Conservation (phyloP, 2,113 vertebrate genomes). For the Psilopogon haemacephalus region DNA sequence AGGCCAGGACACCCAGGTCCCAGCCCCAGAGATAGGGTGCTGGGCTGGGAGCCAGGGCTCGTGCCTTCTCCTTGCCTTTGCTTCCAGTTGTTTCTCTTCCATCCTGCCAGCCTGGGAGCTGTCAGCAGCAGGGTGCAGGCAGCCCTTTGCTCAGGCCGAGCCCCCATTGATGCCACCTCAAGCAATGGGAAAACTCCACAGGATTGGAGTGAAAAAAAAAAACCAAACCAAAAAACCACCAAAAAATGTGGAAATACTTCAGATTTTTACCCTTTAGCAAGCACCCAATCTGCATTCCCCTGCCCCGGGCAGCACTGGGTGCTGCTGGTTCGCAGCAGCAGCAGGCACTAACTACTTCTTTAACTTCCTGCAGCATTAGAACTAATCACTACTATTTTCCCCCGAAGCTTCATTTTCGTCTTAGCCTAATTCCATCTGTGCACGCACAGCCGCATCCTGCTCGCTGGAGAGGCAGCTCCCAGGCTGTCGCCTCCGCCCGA, state of each 20-base stretch:
- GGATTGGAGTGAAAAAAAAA: neutral
- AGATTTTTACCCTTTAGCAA: neutral
- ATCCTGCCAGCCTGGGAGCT: rapidly evolving
- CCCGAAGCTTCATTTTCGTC: constrained; percentile 68
- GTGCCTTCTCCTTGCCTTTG: neutral
- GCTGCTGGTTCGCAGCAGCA: neutral
- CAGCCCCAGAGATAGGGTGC: neutral
- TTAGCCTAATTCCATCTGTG: constrained; percentile 60
- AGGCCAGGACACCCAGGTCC: constrained; percentile 16
- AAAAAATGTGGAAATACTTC: neutral
- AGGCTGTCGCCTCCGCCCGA: rapidly evolving
- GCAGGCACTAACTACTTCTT: constrained; percentile 45
- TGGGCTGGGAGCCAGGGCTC: neutral
- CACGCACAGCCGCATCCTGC: constrained; percentile 29
- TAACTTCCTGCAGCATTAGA: constrained; percentile 59
- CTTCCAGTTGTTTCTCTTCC: neutral
- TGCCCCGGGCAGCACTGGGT: neutral
- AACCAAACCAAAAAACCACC: too few species aligned
- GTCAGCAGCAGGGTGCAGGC: neutral
- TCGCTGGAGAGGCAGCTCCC: neutral
- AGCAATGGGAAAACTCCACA: neutral
- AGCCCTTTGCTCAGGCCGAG: neutral
- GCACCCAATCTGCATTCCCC: neutral
- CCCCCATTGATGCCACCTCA: neutral
- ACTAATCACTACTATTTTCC: constrained; percentile 67